A percentile compares a stretch with the other conserved stretches of the same genome.
Conservation (phyloP, 2,888 invertebrate species). For the Macrophya alboannulata region DNA sequence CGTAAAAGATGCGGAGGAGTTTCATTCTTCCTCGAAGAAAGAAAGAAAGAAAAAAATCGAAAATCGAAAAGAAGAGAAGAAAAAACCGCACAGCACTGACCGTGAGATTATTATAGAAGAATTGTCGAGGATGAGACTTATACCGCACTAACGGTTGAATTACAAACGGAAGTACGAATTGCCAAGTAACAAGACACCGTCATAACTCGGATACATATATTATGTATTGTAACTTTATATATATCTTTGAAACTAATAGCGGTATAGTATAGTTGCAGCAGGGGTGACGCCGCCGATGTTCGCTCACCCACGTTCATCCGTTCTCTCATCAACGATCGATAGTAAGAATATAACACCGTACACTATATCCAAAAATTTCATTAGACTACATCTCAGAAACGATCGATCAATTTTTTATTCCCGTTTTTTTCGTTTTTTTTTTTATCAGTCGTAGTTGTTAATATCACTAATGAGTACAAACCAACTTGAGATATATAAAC, state of each 20-base stretch:
- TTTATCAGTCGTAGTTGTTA: neutral
- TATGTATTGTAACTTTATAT: constrained; percentile 38
- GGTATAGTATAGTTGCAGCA: neutral
- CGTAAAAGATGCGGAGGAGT: neutral
- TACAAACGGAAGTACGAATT: constrained; percentile 52
- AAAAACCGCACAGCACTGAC: neutral
- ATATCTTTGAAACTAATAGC: constrained; percentile 36
- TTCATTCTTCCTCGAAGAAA: neutral
- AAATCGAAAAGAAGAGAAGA: neutral
- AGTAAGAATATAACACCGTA: neutral
- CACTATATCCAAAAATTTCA: neutral
- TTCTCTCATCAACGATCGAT: constrained; percentile 7
- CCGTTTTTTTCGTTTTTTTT: no score
- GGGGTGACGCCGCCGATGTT: neutral
- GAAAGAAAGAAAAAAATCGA: neutral
- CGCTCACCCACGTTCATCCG: neutral
- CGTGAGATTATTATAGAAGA: neutral
- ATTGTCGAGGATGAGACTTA: neutral
- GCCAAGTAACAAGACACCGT: constrained; percentile 40
- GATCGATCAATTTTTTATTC: neutral
- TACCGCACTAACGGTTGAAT: constrained; percentile 1
- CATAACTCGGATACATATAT: constrained; percentile 43
- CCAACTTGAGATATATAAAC: neutral
- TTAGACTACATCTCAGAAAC: neutral
- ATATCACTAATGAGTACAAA: neutral